Evolutionary conservation across 53 echinoderm and acorn worm genomes (phyloP).

Genomic region (Astropecten irregularis): DNA sequence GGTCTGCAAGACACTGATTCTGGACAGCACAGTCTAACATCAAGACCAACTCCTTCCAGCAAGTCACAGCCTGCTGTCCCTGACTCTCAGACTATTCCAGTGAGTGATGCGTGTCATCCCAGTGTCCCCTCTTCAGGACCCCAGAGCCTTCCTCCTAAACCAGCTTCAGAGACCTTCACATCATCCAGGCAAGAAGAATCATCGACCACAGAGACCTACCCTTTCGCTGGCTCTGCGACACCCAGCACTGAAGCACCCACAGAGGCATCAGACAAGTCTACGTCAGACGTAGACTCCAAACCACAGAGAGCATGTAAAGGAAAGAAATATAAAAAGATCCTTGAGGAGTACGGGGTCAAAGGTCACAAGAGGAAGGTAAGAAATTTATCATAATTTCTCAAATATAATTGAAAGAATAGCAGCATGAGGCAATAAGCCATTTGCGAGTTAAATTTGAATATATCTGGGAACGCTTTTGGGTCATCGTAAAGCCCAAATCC

Average conservation of each 20-base stretch:
- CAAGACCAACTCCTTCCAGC: background rate
- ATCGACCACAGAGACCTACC: background rate
- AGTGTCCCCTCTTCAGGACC: background rate
- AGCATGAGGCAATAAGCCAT: too few species aligned
- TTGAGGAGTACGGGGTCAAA: conserved; percentile 65
- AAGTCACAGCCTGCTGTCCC: background rate
- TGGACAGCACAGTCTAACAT: background rate
- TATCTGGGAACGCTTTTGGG: background rate
- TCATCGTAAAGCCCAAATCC: too few species aligned
- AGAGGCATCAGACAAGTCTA: background rate
- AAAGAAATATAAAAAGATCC: conserved; percentile 75
- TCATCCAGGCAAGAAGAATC: background rate
- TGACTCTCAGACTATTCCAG: background rate
- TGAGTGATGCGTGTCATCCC: background rate
- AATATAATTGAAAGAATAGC: too few species aligned
- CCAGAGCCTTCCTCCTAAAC: background rate
- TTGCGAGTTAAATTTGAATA: too few species aligned
- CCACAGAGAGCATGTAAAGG: conserved; percentile 84
- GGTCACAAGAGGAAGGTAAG: conserved; percentile 40
- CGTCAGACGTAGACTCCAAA: conserved; percentile 39
- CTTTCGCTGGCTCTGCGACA: background rate
- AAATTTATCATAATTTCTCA: background rate
- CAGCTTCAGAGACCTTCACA: background rate
- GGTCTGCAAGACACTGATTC: background rate
- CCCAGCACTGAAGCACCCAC: background rate